Evolutionary conservation across 2,113 vertebrate species (phyloP).

Genomic region (Phoxinus phoxinus): DNA sequence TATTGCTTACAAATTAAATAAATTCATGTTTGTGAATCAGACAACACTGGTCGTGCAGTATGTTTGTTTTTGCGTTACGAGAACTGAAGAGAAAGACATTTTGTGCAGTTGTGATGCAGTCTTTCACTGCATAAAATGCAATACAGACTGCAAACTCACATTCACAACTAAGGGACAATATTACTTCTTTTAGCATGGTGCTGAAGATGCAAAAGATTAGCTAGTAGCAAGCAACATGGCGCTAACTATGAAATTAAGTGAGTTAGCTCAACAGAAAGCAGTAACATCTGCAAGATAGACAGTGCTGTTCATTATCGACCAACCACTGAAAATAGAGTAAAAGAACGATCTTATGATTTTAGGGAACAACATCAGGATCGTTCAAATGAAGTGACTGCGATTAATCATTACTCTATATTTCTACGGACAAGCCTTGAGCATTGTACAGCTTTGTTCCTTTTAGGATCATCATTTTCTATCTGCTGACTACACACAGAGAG

Average conservation of each 20-base stretch:
- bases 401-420: not conserved
- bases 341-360: not conserved
- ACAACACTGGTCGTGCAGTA: not conserved
- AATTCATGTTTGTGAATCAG: not conserved
- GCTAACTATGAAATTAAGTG: not conserved
- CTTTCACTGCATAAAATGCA: not conserved
- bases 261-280: not conserved
- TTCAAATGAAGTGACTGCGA: not conserved
- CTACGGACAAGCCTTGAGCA: not conserved
- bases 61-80: not conserved
- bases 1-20: not conserved
- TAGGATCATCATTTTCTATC: conserved; percentile 20
- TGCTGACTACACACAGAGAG: conserved; percentile 27
- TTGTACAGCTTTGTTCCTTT: not conserved
- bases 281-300: not conserved
- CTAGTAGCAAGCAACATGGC: not conserved
- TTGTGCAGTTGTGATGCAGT: not conserved
- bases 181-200: not conserved
- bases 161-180: not conserved
- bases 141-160: not conserved
- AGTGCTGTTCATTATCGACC: not conserved
- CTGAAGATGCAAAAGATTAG: not conserved
- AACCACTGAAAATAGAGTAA: not conserved
- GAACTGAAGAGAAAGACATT: not conserved
- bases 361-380: not conserved